A percentile compares a stretch with the other conserved stretches of the same genome.
Evolutionary conservation across 2,797 vertebrate species (phyloP).

Genomic region (Iguana delicatissima): DNA sequence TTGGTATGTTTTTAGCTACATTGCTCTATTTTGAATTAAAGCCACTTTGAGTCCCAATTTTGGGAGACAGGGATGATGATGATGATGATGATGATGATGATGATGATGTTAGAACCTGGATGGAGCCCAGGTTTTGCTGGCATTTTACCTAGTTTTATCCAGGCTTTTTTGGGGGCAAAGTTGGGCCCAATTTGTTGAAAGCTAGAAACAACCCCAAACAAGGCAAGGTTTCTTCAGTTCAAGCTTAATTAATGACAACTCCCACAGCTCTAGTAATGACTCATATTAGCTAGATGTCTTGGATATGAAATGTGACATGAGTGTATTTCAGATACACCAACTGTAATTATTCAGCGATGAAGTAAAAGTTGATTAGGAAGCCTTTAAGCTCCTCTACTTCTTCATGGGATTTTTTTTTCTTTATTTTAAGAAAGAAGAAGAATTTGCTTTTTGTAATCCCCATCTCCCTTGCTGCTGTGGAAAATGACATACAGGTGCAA

Average conservation of each 20-base stretch:
- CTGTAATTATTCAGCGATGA: conserved; percentile 76
- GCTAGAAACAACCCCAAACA: background rate
- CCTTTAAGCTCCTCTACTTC: conserved; percentile 68
- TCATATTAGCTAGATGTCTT: conserved; percentile 57
- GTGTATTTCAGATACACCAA: conserved; percentile 63
- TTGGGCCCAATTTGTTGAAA: conserved; percentile 11
- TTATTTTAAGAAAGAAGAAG: conserved; percentile 69
- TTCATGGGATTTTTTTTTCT: conserved; percentile 54
- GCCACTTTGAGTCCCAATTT: too few species aligned
- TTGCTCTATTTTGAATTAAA: too few species aligned
- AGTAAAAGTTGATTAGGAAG: conserved; percentile 75
- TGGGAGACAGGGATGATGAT: too few species aligned
- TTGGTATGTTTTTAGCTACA: too few species aligned
- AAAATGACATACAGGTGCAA: conserved; percentile 46
- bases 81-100: too few species aligned
- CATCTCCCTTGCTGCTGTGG: conserved; percentile 57
- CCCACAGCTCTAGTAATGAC: conserved; percentile 57
- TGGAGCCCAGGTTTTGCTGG: background rate
- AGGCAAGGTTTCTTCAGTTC: conserved; percentile 38
- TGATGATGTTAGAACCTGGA: background rate
- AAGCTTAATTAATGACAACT: conserved; percentile 63
- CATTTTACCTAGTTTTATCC: background rate
- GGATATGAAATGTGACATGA: conserved; percentile 65
- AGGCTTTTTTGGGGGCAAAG: conserved; percentile 39
- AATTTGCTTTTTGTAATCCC: conserved; percentile 67